A percentile compares a stretch with the other conserved stretches of the same genome.
phyloP scores from a whole-genome alignment of 53 echinoderm and acorn worm genomes.

The Mesocentrotus franciscanus region DNA sequence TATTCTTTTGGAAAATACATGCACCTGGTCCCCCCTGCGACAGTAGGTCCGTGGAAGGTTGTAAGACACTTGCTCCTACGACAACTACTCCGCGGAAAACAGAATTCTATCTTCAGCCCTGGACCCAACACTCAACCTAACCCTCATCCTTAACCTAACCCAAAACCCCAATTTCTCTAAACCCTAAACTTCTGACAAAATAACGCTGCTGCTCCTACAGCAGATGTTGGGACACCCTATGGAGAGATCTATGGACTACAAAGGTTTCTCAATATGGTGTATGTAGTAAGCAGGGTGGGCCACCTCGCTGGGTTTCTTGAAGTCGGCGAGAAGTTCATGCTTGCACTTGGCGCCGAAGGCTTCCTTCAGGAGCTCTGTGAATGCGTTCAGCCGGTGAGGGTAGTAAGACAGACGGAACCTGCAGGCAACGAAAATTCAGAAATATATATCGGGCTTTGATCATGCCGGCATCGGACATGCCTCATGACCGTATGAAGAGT shows the following conservation, averaged over 20 bases:
- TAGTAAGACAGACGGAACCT: constrained; percentile 98
- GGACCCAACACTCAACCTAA: background rate
- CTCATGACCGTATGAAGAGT: no score
- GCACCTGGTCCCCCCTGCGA: background rate
- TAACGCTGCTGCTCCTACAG: no score
- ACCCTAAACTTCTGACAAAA: no score
- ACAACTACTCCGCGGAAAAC: no score
- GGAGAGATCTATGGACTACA: background rate
- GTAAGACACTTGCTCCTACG: no score
- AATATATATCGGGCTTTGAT: no score
- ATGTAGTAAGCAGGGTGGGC: constrained; percentile 87
- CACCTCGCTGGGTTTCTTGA: constrained; percentile 76
- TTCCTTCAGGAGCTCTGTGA: constrained; percentile 93
- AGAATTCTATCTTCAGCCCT: background rate
- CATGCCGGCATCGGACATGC: no score
- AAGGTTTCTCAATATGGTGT: constrained; percentile 87
- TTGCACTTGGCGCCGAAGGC: constrained; percentile 82
- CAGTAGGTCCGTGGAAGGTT: background rate
- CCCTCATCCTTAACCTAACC: background rate
- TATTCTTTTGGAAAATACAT: background rate
- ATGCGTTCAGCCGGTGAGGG: constrained; percentile 94
- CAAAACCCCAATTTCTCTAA: no score
- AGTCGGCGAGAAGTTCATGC: constrained; percentile 84
- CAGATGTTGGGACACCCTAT: background rate
- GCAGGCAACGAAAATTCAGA: background rate